These are phyloP conservation scores for Rhabdomys pumilio DNA, from an alignment of 2,797 vertebrate species.

Conservation along the genomic window DNA sequence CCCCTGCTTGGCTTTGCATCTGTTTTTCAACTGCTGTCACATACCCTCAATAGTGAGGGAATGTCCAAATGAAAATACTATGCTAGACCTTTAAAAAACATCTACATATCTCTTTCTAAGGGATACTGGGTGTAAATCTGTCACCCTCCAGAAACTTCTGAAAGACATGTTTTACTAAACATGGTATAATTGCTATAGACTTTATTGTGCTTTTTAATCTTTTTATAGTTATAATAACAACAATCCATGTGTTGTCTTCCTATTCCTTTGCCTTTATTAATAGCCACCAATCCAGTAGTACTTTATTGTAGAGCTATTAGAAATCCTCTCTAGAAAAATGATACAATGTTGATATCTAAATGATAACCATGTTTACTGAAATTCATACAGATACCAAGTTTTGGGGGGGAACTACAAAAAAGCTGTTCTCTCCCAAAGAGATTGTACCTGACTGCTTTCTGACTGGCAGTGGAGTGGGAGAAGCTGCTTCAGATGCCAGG, in stretches of 20 bases:
- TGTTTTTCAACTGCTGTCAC: constrained; percentile 77
- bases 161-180: too few relatives aligned
- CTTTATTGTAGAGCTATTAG: constrained; percentile 54
- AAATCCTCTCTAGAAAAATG: not conserved
- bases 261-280: not conserved
- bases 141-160: not conserved
- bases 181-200: not conserved
- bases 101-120: not conserved
- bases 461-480: not conserved
- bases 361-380: constrained; percentile 8
- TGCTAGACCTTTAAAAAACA: constrained; percentile 5
- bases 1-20: constrained; percentile 77
- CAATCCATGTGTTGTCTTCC: constrained; percentile 28
- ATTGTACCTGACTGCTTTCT: not conserved
- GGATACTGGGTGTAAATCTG: not conserved
- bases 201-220: not conserved
- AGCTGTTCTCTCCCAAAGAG: not conserved
- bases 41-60: constrained; percentile 74
- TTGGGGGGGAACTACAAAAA: not conserved
- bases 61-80: constrained; percentile 60
- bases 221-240: not conserved
- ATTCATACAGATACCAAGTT: not conserved
- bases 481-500: not conserved
- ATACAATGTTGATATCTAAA: constrained; percentile 21
- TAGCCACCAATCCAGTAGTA: constrained; percentile 45